Base-by-base conservation (phyloP, 2,888 invertebrate genomes). In the Eurois occulta region DNA sequence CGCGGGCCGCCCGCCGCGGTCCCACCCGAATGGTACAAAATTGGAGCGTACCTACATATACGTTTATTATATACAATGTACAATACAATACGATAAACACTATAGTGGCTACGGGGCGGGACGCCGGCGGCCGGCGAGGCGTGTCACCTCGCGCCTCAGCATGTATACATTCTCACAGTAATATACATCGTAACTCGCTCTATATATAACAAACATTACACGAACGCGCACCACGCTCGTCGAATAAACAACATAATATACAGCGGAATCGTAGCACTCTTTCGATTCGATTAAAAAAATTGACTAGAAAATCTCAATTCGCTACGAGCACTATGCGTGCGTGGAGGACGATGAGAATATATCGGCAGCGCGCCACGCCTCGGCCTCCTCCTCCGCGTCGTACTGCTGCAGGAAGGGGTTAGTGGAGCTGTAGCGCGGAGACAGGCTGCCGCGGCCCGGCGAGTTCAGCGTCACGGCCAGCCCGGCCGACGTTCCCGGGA, bases 351-450 rank as follows among this genome's bases (percentile, higher is more conserved):
- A 92, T 89, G 95, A 96, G 93, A 96, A 96, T 88, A 96, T 96
- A 90, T 96, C 95, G 70, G 95, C 91, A 86, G 96, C 93, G 84
- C 95, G 95, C 96, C 96, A 96, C 86, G 95, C 95, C 91, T 96
- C 96, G 85, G 96, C 96, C 89, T 96, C 96, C 85, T 94, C 95
- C 90, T 97, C 96, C 78, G 95, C 95, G 91, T 97, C 95, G 93
- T 97, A 96, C 91, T 96, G 95, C 93, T 97, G 97, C 90, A 97
- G 94, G 93, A 97, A 97, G 77, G 97, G 97, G 94, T 97, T 97
- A 69, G 97, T 97, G 86, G 96, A 91, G 89, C 91, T 95, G 94
- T 95, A 96, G 84, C 96, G 95, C 24, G 96, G 96, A 81, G 94
- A 94, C 75, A 95, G 91, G 21, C 85, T 66, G 24, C 88, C 88